Evolutionary conservation across 2,797 vertebrate genomes (phyloP).

Genomic region (Xenops minutus): DNA sequence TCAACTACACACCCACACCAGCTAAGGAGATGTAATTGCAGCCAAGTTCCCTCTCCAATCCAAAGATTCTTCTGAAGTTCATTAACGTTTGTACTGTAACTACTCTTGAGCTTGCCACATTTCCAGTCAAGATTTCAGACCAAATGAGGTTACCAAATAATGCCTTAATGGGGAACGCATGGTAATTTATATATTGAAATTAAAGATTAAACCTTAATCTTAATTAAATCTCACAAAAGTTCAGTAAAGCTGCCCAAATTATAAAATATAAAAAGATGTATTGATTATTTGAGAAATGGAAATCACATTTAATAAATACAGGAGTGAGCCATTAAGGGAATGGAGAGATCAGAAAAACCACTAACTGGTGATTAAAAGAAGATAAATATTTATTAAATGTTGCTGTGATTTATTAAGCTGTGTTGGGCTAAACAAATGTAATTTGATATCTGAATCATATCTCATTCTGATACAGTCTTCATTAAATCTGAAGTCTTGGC

Average conservation of each 20-base stretch:
- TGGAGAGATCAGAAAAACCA: conserved; percentile 66
- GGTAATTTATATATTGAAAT: conserved; percentile 71
- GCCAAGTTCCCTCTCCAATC: neutral
- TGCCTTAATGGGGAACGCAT: conserved; percentile 46
- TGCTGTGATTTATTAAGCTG: conserved; percentile 76
- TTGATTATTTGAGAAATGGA: conserved; percentile 75
- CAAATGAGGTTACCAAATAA: conserved; percentile 63
- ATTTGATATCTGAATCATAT: conserved; percentile 76
- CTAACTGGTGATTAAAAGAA: conserved; percentile 75
- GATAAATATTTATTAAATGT: conserved; percentile 81
- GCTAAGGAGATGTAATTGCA: conserved; percentile 4
- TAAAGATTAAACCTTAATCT: conserved; percentile 72
- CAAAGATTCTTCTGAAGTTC: conserved; percentile 43
- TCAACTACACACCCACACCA: neutral
- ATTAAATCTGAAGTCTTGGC: conserved; percentile 72
- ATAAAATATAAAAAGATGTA: conserved; percentile 72
- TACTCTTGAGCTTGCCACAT: conserved; percentile 17
- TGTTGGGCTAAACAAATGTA: conserved; percentile 76
- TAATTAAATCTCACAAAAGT: conserved; percentile 77
- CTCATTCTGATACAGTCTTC: conserved; percentile 72
- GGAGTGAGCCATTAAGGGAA: conserved; percentile 67
- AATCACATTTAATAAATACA: conserved; percentile 74
- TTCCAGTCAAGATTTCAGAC: conserved; percentile 40
- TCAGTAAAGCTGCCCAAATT: conserved; percentile 58
- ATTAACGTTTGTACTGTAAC: conserved; percentile 47